Evolutionary conservation across 2,797 vertebrate species (phyloP), one percentile per base, ranked within the genome.

Genomic region (Gorsachius magnificus): DNA sequence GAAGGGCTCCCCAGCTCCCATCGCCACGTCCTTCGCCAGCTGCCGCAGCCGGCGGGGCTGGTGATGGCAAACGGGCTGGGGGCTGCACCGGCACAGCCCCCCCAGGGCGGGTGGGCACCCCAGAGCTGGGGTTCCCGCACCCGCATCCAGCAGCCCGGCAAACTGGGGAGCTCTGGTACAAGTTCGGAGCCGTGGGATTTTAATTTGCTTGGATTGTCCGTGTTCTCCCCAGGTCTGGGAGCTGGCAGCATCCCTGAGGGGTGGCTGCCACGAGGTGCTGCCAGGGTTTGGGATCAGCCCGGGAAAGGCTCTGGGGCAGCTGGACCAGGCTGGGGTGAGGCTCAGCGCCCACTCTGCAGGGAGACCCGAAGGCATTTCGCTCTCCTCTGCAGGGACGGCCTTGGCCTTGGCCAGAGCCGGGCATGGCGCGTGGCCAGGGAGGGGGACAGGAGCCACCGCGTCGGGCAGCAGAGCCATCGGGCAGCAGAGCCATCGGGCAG

Each of bases 81-180:
- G 53, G 31, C 51, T 77, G 81, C 63, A 24, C 43, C 3, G 5
- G 51, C 3, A 3, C 60, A 16, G 60, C 51, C 51, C 65, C 65
- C 53, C 5, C 3, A n/a, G 11, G 11, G 9, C 15, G 25, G 11
- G 14, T 20, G 4, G 10, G 61, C 21, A 5, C 36, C 31, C 15
- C 53, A 26, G 16, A 75, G 51, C 56, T 0, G 0, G 6, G 2
- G 45, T 19, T 57, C 54, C 65, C 2, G 0, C 0, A 0, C 29
- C 24, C 0, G 5, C 45, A 29, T 36, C 45, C 25, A 15, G 51
- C 41, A 33, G 14, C 53, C 10, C 2, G 2, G 54, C 22, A 46
- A 36, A 28, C 16, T 15, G 36, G 14, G 13, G 36, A 51, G 28
- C 65, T n/a, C 19, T 1, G 10, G 29, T 29, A 26, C 5, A 3